Percentiles rank a stretch among this genome's conserved stretches.
phyloP scores from a whole-genome alignment of 2,113 vertebrate species.

The Sylvietta virens region DNA sequence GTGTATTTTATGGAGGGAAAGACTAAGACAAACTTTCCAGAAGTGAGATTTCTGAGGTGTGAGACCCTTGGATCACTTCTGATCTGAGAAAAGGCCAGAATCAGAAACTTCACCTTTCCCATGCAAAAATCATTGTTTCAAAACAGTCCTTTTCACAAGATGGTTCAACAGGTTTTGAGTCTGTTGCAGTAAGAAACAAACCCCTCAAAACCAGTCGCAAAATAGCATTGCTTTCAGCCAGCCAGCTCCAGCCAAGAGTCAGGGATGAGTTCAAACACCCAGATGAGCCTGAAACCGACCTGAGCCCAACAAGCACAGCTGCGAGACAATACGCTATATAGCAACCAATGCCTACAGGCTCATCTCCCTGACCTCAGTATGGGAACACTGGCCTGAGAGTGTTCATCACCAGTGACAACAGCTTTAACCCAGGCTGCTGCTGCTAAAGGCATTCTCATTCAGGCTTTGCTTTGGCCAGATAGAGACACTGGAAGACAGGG shows the following conservation, averaged over 20 bases:
- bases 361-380: rapidly evolving
- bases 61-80: neutral
- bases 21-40: neutral
- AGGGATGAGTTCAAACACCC: neutral
- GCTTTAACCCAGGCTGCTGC: neutral
- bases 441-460: neutral
- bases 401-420: neutral
- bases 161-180: neutral
- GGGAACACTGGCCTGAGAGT: neutral
- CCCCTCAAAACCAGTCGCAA: neutral
- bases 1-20: neutral
- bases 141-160: neutral
- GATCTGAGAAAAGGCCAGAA: neutral
- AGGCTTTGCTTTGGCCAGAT: neutral
- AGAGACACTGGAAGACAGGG: neutral
- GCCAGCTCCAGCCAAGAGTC: neutral
- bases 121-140: neutral
- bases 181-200: neutral
- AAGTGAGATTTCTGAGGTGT: neutral
- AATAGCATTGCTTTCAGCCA: neutral
- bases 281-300: neutral
- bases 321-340: rapidly evolving
- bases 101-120: neutral
- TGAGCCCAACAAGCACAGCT: neutral
- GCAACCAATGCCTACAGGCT: neutral